Evolutionary conservation across 2,113 vertebrate species (phyloP), one percentile per base, ranked within the genome.

Genomic region (Bubo bubo): DNA sequence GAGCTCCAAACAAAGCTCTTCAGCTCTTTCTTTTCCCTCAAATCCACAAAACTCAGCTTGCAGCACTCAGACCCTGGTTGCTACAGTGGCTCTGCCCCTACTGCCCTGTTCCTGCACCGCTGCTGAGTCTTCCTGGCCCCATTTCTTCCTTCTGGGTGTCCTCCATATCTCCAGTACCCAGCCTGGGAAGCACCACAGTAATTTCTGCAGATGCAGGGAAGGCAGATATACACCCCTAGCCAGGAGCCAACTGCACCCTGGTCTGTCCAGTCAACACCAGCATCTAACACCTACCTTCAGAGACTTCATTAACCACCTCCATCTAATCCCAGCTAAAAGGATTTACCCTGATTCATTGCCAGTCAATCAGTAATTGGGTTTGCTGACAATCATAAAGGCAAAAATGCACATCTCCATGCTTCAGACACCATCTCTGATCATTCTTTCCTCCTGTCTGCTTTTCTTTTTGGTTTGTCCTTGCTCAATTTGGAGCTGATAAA

Each of bases 81-180:
- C n/a, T 67, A 60, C 45, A 37, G n/a, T 1, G 43, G 22, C 47
- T 82, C 23, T 73, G 21, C 45, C 34, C 22, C 52, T 18, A 2
- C 12, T 63, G n/a, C 35, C 28, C 32, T 41, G n/a, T 63, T 9
- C 24, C 47, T 79, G 50, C 10, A 6, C 23, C 0, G 0, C 35
- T 50, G 5, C 60, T 45, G 71, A 6, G 8, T 22, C 79, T 77
- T 12, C 28, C 58, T 22, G 39, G 23, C 30, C 2, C 6, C 18
- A 1, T 27, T 50, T 56, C 53, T 91, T 26, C 27, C 59, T 56
- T 35, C 80, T 39, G 35, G 18, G 39, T 24, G 41, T 19, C 19
- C 47, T 47, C 62, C 0, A 0, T 4, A 4, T 24, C 67, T 47
- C 23, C 82, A 50, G 1, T 6, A 37, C 32, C 37, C 49, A n/a